Evolutionary conservation across 2,888 invertebrate species (phyloP), one percentile per base, ranked within the genome.

Genomic region (Chrysolina americana): DNA sequence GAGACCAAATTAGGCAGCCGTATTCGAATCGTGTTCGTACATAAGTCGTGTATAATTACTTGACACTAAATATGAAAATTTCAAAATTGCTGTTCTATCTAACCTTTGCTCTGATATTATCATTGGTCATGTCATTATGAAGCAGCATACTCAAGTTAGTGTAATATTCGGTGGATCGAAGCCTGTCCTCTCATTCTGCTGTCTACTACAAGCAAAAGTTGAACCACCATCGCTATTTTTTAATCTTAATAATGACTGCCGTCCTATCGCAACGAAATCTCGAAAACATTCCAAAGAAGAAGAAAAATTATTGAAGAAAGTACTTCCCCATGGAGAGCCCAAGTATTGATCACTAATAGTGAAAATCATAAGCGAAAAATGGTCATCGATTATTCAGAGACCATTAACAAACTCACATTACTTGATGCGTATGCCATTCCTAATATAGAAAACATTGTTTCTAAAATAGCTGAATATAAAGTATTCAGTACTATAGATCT

Each of bases 311-410:
- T 28, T 28, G 28, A 28, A 28, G 28, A 28, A 28, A 28, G 28
- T 28, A 28, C 28, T 28, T 28, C 28, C 28, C 28, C 28, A 28
- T 28, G 28, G 5, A 28, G 71, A 23, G 53, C 71, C n/a, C 81
- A 83, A 73, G 81, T 80, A 15, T 66, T 81, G 41, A 53, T 81
- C 9, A 65, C 77, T 41, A 69, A 68, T 13, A 73, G 66, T n/a
- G 75, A 68, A 13, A 69, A 44, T 19, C 81, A 83, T 65, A 74
- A 76, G 59, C 78, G 78, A 36, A 47, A 79, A 41, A 73, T 77
- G 72, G 81, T 80, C 3, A 78, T 81, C 11, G 81, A 83, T 56
- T 83, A 82, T 70, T 81, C 81, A 0, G 65, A 62, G 21, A 81
- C 80, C 15, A 78, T 82, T 11, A 83, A 82, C 36, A 72, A 68